phyloP scores from a whole-genome alignment of 2,888 invertebrate species.

The Deroplatys truncata region DNA sequence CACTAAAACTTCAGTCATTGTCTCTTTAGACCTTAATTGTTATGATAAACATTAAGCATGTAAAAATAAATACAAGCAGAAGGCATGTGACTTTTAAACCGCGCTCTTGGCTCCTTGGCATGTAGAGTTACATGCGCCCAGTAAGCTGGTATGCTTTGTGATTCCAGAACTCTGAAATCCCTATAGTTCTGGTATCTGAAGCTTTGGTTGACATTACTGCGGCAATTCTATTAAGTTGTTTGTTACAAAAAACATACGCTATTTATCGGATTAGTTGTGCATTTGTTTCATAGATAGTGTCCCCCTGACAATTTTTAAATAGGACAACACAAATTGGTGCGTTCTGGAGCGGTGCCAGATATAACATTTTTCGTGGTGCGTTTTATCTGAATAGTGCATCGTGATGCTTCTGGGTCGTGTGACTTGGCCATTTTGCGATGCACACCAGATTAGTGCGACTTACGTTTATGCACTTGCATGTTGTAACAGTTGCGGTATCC shows the following conservation, averaged over 20 bases:
- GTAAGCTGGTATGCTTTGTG: not conserved
- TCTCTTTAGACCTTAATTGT: too few species aligned
- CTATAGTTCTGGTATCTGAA: not conserved
- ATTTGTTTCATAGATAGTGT: not conserved
- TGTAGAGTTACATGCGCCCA: too few species aligned
- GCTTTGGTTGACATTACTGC: not conserved
- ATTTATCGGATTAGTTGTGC: not conserved
- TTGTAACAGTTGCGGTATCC: too few species aligned
- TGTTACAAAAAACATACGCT: not conserved
- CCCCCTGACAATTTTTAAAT: not conserved
- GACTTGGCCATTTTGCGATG: not conserved
- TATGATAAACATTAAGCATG: too few species aligned
- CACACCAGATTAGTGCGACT: too few species aligned
- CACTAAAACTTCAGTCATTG: too few species aligned
- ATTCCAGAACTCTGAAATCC: not conserved
- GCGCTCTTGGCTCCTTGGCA: too few species aligned
- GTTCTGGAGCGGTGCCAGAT: not conserved
- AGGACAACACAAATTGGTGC: not conserved
- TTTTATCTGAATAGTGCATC: not conserved
- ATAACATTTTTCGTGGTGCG: not conserved
- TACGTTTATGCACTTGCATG: too few species aligned
- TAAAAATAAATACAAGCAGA: too few species aligned
- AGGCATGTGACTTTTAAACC: too few species aligned
- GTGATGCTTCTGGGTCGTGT: not conserved
- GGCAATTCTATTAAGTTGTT: not conserved